Evolutionary conservation across 1,140 invertebrate genomes (phyloP), one percentile per base, ranked within the genome.

Genomic region (Planococcus citri): DNA sequence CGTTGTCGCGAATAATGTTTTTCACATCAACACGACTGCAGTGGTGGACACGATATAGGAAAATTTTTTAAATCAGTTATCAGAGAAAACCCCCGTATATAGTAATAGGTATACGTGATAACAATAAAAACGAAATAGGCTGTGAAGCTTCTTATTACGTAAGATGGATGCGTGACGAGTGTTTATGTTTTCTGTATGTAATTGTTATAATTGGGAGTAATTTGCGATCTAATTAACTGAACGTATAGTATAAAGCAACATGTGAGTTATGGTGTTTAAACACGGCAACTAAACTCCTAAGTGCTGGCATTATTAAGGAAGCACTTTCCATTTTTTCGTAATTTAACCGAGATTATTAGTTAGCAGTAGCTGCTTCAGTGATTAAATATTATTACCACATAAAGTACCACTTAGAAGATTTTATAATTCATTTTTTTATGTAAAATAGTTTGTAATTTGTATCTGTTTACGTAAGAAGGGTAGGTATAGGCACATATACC

Each of bases 341-440:
- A 64, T 64, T 64, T 64, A 64, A 64, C 60, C 60, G 60, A 64
- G 60, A 64, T 64, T 64, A 64, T 64, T 64, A 64, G 21, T 64
- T 64, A 64, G 60, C 60, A 27, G 60, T 64, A 64, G 60, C 60
- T 64, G 60, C 60, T 64, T 64, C 60, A 64, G 60, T 64, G 60
- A 64, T 64, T 64, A 64, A 64, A 64, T 64, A 64, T 64, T 64
- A 64, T 64, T 64, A 64, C 60, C 25, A 64, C 60, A 64, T 64
- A 64, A 64, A 64, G 25, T 64, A 64, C 60, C 60, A 64, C 60
- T 64, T 64, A 64, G 60, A 64, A 64, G 60, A 27, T 64, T 64
- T 64, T 64, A 64, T 64, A 64, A 64, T 64, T 64, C 60, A 64
- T 64, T 64, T 64, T n/a, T n/a, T 64, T 64, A 64, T 64, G 60